Percentiles rank a stretch among this genome's conserved stretches.
Evolutionary conservation across 2,888 invertebrate species (phyloP).

Genomic region (Apamea epomidion): DNA sequence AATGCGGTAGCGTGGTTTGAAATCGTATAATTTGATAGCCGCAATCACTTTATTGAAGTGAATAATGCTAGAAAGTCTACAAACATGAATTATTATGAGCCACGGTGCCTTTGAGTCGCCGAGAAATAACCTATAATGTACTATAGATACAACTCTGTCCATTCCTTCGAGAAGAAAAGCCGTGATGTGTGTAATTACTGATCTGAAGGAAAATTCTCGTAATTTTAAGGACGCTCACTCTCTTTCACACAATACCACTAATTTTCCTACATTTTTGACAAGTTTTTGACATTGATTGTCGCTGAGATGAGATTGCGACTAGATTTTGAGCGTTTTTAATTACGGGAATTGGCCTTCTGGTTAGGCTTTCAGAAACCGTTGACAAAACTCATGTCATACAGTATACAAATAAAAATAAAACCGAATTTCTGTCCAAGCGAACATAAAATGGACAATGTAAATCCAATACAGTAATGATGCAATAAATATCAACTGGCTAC

Average conservation of each 20-base stretch:
- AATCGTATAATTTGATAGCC: slow-evolving; percentile 57
- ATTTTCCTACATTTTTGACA: too few species aligned
- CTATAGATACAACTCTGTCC: too few species aligned
- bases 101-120: slow-evolving; percentile 34
- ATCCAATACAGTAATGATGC: slow-evolving; percentile 25
- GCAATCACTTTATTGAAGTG: slow-evolving; percentile 47
- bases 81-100: slow-evolving; percentile 40
- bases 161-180: too few species aligned
- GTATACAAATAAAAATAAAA: not conserved
- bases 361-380: not conserved
- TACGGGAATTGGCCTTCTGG: too few species aligned
- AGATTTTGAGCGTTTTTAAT: too few species aligned
- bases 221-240: too few species aligned
- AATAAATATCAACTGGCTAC: slow-evolving; percentile 29
- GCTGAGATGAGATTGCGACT: too few species aligned
- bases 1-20: not conserved
- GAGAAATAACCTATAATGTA: slow-evolving; percentile 11
- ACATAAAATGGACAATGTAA: slow-evolving; percentile 36
- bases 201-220: too few species aligned
- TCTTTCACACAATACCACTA: too few species aligned
- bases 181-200: too few species aligned
- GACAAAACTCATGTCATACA: not conserved
- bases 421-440: not conserved
- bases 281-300: too few species aligned
- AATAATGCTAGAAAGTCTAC: not conserved